Evolutionary conservation across 2,888 invertebrate species (phyloP).

Genomic region (Drosophila tripunctata): DNA sequence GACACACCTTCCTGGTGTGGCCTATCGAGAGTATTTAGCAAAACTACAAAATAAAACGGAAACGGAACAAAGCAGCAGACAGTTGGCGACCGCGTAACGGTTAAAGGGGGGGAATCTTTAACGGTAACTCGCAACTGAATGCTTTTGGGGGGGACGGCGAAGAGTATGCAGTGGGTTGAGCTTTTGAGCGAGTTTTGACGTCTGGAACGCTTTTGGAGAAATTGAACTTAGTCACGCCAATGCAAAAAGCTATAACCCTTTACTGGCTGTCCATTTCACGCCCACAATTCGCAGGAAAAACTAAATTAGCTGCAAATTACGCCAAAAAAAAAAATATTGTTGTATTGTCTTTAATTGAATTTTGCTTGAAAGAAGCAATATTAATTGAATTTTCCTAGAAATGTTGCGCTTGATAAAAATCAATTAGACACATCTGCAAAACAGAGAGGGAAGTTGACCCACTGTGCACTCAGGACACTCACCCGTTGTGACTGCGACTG

Average conservation of each 20-base stretch:
- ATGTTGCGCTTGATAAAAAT: conserved; percentile 36
- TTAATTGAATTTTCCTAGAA: conserved; percentile 66
- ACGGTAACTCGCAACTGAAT: not conserved
- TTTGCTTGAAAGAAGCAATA: conserved; percentile 35
- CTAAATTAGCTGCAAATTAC: conserved; percentile 65
- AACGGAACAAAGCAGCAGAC: conserved; percentile 75
- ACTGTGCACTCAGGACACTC: conserved; percentile 45
- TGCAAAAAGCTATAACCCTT: conserved; percentile 63
- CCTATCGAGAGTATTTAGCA: conserved; percentile 44
- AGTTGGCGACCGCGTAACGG: conserved; percentile 32
- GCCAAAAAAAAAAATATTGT: conserved; percentile 59
- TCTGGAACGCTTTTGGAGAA: conserved; percentile 51
- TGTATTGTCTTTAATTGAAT: conserved; percentile 69
- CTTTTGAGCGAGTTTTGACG: conserved; percentile 51
- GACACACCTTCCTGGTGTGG: conserved; percentile 65
- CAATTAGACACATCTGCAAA: conserved; percentile 18
- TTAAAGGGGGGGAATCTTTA: not conserved
- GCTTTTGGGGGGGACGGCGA: conserved; percentile 1
- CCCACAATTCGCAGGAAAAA: conserved; percentile 63
- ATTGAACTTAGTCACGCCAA: conserved; percentile 71
- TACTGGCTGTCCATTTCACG: conserved; percentile 29
- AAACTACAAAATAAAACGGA: conserved; percentile 52
- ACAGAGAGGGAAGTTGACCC: conserved; percentile 43
- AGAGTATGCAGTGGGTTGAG: conserved; percentile 26
- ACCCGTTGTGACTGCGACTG: conserved; percentile 30